Percentiles rank a stretch among this genome's conserved stretches.
Evolutionary conservation across 2,797 vertebrate genomes (phyloP).

Genomic region (Myioborus melanocephalus): DNA sequence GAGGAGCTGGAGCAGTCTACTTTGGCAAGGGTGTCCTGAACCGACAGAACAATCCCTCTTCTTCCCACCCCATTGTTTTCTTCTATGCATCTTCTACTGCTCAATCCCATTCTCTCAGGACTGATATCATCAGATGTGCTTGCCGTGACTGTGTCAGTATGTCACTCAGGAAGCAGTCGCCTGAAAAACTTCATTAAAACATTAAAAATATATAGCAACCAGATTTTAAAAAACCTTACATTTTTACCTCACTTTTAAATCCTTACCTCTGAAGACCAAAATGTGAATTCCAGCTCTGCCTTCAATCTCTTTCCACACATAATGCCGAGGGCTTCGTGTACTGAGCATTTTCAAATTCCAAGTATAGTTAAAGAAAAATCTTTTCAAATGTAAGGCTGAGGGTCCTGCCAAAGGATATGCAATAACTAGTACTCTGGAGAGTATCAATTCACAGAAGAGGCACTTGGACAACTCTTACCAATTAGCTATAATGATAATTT

Average conservation of each 20-base stretch:
- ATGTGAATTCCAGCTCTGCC: not conserved
- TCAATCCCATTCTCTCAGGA: not conserved
- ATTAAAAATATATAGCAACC: not conserved
- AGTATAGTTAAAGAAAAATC: not conserved
- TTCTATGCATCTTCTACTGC: rapidly evolving
- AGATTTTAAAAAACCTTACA: rapidly evolving
- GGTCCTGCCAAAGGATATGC: not conserved
- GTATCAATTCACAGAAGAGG: not conserved
- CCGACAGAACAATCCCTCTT: not conserved
- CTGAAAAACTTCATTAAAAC: not conserved
- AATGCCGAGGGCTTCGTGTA: not conserved
- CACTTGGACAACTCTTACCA: not conserved
- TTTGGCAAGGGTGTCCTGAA: not conserved
- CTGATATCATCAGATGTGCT: not conserved
- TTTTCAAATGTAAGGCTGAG: not conserved
- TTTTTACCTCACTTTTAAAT: not conserved
- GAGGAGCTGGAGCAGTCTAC: not conserved
- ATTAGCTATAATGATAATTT: not conserved
- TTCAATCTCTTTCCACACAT: rapidly evolving
- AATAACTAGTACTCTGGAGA: not conserved
- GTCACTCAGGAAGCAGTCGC: not conserved
- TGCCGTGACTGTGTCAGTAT: not conserved
- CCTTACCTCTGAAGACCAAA: not conserved
- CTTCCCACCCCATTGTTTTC: not conserved
- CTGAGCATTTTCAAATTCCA: not conserved